A percentile compares a stretch with the other conserved stretches of the same genome.
These are phyloP conservation scores for Halichoerus grypus DNA, from an alignment of 2,113 vertebrate species.

Conservation along the genomic window DNA sequence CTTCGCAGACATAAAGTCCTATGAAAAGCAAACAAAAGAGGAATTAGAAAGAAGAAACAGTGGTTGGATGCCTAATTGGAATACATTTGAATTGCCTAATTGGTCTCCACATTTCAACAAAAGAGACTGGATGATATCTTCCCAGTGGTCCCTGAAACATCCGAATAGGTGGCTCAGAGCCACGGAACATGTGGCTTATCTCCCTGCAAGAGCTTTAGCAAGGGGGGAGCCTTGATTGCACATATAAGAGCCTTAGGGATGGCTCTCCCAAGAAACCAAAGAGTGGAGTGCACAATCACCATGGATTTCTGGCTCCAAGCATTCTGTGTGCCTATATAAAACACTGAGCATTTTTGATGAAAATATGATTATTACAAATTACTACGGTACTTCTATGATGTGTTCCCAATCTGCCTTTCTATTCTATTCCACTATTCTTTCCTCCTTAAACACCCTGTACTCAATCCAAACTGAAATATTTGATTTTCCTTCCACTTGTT, in stretches of 20 bases:
- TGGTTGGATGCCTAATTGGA: rapidly evolving
- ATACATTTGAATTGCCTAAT: background rate
- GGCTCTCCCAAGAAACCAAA: background rate
- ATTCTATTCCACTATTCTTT: background rate
- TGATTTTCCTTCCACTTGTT: background rate
- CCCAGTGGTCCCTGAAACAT: background rate
- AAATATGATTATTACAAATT: background rate
- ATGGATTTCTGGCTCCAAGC: background rate
- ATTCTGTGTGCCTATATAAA: background rate
- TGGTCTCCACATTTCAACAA: background rate
- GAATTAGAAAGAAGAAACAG: background rate
- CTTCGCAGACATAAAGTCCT: background rate
- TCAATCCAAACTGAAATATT: background rate
- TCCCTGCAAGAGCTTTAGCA: background rate
- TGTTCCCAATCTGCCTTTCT: background rate
- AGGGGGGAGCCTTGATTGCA: background rate
- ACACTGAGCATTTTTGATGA: background rate
- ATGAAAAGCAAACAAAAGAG: background rate
- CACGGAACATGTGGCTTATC: background rate
- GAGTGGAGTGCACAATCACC: background rate
- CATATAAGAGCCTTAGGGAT: background rate
- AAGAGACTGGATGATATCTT: background rate
- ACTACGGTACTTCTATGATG: background rate
- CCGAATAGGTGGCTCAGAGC: background rate
- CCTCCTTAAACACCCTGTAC: background rate